Evolutionary conservation across 2,113 vertebrate genomes (phyloP).

Genomic region (Chloebia gouldiae): DNA sequence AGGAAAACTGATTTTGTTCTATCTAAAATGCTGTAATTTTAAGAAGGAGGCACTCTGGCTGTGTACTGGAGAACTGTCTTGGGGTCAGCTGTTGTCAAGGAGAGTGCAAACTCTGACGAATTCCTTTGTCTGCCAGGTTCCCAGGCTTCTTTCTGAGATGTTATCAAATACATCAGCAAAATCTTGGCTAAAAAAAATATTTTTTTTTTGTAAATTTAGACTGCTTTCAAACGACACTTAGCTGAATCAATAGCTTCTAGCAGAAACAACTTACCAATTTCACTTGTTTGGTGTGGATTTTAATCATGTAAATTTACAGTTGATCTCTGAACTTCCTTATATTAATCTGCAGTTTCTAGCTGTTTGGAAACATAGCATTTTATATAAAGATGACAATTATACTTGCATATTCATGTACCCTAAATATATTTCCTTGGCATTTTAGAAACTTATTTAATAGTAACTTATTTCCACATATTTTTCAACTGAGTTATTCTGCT

Average conservation of each 20-base stretch:
- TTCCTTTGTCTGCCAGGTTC: not conserved
- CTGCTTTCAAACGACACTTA: not conserved
- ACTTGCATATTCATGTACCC: not conserved
- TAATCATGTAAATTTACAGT: not conserved
- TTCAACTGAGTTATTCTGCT: not conserved
- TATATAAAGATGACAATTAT: not conserved
- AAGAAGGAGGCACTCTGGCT: not conserved
- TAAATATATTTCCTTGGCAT: not conserved
- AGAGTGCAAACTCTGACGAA: not conserved
- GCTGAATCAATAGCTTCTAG: not conserved
- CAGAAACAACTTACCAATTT: not conserved
- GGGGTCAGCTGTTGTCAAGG: not conserved
- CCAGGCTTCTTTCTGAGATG: not conserved
- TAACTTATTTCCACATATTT: not conserved
- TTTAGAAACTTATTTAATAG: not conserved
- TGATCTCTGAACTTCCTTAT: not conserved
- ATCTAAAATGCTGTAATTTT: not conserved
- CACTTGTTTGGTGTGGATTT: not conserved
- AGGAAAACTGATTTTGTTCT: not conserved
- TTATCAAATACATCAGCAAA: not conserved
- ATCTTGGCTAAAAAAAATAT: not conserved
- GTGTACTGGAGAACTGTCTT: not conserved
- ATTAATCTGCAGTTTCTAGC: not conserved
- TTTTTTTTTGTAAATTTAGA: not conserved
- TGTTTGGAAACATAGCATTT: not conserved